Percentiles rank a stretch among this genome's conserved stretches.
These are phyloP conservation scores for Drosophila neocordata DNA, from an alignment of 1,140 invertebrate genomes.

Conservation along the genomic window DNA sequence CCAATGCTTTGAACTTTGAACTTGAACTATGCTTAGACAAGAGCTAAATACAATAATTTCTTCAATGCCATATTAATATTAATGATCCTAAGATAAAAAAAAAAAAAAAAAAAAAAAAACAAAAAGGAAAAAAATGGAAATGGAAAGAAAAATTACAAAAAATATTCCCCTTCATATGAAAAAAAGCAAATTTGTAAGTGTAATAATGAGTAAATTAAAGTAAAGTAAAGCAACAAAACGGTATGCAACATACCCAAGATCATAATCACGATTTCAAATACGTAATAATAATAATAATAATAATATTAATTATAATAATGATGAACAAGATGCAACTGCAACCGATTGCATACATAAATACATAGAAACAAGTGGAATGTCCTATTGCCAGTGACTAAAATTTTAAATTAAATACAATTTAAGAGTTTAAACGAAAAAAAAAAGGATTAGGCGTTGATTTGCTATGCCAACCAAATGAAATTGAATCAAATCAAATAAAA, in stretches of 20 bases:
- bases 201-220: constrained; percentile 42
- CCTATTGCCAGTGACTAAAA: constrained; percentile 77
- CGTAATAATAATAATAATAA: constrained; percentile 70
- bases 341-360: background rate
- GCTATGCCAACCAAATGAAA: constrained; percentile 29
- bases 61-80: constrained; percentile 80
- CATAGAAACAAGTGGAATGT: constrained; percentile 30
- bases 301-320: constrained; percentile 18
- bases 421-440: constrained; percentile 32
- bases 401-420: constrained; percentile 56
- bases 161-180: constrained; percentile 67
- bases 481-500: constrained; percentile 17
- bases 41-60: constrained; percentile 62
- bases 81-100: constrained; percentile 45
- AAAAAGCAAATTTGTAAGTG: constrained; percentile 40
- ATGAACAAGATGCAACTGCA: constrained; percentile 22
- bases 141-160: constrained; percentile 40
- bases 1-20: constrained; percentile 41
- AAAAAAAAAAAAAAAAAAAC: constrained; percentile 16
- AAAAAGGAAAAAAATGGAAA: constrained; percentile 17
- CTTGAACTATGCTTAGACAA: constrained; percentile 6
- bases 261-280: constrained; percentile 82
- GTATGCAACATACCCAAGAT: constrained; percentile 78
- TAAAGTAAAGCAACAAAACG: constrained; percentile 28
- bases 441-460: constrained; percentile 20